Evolutionary conservation across 2,888 invertebrate species (phyloP).

Genomic region (Galerucella pusilla): DNA sequence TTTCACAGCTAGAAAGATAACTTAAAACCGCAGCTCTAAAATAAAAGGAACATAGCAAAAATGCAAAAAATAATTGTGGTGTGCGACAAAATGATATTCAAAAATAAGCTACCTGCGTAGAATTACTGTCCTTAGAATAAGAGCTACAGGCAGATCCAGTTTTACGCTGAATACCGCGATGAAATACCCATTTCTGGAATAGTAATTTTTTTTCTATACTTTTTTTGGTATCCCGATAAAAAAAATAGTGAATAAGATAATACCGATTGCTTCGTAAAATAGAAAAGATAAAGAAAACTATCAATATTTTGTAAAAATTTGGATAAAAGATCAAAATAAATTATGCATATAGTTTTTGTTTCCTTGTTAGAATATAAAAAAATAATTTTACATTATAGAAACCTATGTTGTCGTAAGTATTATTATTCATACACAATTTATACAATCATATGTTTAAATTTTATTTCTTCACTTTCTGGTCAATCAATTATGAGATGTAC

Average conservation of each 20-base stretch:
- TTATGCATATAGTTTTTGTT: neutral
- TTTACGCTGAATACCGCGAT: conserved; percentile 82
- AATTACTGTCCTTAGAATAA: conserved; percentile 66
- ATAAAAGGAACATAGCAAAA: neutral
- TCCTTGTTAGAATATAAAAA: neutral
- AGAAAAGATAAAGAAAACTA: too few species aligned
- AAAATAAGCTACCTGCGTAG: conserved; percentile 67
- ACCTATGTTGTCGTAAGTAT: neutral
- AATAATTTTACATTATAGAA: neutral
- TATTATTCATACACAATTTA: too few species aligned
- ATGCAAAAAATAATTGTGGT: conserved; percentile 30
- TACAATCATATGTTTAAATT: too few species aligned
- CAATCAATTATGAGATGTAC: too few species aligned
- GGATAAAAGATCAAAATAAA: too few species aligned
- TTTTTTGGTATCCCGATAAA: neutral
- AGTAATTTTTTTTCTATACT: conserved; percentile 31
- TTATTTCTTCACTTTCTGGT: too few species aligned
- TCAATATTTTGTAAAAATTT: too few species aligned
- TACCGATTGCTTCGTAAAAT: neutral
- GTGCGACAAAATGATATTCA: conserved; percentile 45
- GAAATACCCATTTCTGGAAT: conserved; percentile 83
- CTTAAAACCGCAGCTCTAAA: neutral
- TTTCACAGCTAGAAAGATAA: neutral
- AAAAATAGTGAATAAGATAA: neutral
- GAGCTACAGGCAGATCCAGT: conserved; percentile 70